phyloP scores from a whole-genome alignment of 2,797 vertebrate genomes.

The Hydrolagus colliei region DNA sequence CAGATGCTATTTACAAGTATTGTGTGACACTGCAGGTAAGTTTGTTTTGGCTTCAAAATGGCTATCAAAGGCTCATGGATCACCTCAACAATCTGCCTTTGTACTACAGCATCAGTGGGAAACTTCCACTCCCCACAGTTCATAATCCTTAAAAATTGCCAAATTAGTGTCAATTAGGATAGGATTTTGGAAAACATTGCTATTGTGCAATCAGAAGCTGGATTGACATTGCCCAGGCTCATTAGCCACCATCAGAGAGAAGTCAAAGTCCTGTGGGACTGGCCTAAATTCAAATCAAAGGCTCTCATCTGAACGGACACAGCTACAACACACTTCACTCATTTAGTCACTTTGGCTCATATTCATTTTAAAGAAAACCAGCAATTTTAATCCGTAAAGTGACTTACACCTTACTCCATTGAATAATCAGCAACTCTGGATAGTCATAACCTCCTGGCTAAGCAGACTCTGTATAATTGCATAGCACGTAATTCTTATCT shows the following conservation, averaged over 20 bases:
- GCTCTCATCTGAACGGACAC: background rate
- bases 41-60: too few relatives aligned
- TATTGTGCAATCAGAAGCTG: background rate
- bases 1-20: too few relatives aligned
- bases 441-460: too few relatives aligned
- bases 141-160: background rate
- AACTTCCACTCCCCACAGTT: background rate
- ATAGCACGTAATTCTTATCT: background rate
- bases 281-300: background rate
- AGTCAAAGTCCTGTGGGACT: background rate
- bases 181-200: background rate
- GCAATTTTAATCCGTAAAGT: background rate
- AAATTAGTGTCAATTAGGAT: background rate
- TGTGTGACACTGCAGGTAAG: too few relatives aligned
- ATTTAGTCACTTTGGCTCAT: background rate
- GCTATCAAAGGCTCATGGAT: background rate
- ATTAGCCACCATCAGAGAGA: background rate
- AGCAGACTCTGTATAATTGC: background rate
- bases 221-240: background rate
- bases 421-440: background rate
- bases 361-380: background rate
- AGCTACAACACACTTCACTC: background rate
- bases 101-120: background rate
- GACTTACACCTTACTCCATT: background rate
- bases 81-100: background rate